Percentiles rank a stretch among this genome's conserved stretches.
These are phyloP conservation scores for Busseola fusca DNA, from an alignment of 2,888 invertebrate species.

Conservation along the genomic window DNA sequence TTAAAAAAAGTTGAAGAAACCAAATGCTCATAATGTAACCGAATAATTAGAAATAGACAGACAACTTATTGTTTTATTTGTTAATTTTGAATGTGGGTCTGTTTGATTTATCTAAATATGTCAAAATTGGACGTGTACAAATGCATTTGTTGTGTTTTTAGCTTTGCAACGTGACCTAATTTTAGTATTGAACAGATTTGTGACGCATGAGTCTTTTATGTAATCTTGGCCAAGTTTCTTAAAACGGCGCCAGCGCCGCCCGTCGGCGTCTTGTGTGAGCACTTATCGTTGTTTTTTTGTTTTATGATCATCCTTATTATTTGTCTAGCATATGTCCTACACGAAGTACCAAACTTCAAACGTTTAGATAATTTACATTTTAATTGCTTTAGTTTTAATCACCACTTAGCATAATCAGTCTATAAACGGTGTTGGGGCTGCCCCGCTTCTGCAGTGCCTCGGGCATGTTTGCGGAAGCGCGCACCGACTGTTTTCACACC, in stretches of 20 bases:
- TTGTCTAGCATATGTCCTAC: conserved; percentile 1
- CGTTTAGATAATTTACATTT: neutral
- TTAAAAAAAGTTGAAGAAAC: neutral
- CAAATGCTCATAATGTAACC: too few relatives aligned
- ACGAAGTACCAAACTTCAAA: neutral
- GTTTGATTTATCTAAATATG: conserved; percentile 33
- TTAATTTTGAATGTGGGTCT: neutral
- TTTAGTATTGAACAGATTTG: conserved; percentile 3
- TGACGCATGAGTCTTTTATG: conserved; percentile 8
- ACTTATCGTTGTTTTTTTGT: conserved; percentile 17
- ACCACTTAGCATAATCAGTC: neutral
- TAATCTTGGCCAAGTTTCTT: neutral
- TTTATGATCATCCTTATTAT: conserved; percentile 6
- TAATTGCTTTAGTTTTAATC: neutral
- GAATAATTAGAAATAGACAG: neutral
- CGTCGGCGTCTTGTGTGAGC: neutral
- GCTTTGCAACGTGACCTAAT: conserved; percentile 14
- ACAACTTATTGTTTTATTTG: neutral
- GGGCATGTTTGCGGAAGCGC: too few relatives aligned
- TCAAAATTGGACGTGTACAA: conserved; percentile 25
- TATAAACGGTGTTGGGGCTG: too few relatives aligned
- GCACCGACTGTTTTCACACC: too few relatives aligned
- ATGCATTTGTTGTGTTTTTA: conserved; percentile 25
- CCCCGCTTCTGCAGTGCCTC: too few relatives aligned
- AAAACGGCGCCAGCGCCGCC: neutral